Percentiles rank a stretch among this genome's conserved stretches.
These are phyloP conservation scores for Hydrotaea diabolus DNA, from an alignment of 2,888 invertebrate species.

Conservation along the genomic window DNA sequence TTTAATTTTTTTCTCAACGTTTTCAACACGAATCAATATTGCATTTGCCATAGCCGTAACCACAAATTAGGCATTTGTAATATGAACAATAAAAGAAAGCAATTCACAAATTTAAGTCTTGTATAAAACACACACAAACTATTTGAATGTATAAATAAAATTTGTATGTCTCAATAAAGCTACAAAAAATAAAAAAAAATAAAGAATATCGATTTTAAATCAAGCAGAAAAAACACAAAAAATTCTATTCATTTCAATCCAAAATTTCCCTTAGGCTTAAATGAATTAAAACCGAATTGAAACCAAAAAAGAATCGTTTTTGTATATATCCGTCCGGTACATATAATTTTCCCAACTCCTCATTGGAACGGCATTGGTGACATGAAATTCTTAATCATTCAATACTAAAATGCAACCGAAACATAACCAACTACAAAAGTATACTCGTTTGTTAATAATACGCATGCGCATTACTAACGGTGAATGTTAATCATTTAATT, in stretches of 20 bases:
- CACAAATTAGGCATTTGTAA: neutral
- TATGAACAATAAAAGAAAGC: neutral
- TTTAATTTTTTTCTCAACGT: too few relatives aligned
- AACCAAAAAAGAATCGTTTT: conserved; percentile 51
- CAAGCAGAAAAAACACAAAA: conserved; percentile 13
- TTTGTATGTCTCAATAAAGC: conserved; percentile 4
- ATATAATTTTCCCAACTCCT: conserved; percentile 35
- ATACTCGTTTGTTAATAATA: conserved; percentile 54
- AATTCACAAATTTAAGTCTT: neutral
- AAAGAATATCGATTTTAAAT: conserved; percentile 29
- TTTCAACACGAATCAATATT: too few relatives aligned
- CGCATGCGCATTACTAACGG: conserved; percentile 20
- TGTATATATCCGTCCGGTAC: conserved; percentile 66
- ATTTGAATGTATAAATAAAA: conserved; percentile 20
- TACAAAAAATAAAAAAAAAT: neutral
- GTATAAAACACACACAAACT: conserved; percentile 5
- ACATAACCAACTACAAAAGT: neutral
- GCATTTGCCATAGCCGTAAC: neutral
- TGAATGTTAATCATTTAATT: conserved; percentile 25
- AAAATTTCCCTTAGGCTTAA: neutral
- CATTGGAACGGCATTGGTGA: neutral
- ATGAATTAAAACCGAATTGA: too few relatives aligned
- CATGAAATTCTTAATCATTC: neutral
- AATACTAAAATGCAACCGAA: neutral
- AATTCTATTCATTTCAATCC: conserved; percentile 5